Percentiles rank a stretch among this genome's conserved stretches.
Conservation (phyloP, 2,113 vertebrate genomes). For the Erythrolamprus reginae region DNA sequence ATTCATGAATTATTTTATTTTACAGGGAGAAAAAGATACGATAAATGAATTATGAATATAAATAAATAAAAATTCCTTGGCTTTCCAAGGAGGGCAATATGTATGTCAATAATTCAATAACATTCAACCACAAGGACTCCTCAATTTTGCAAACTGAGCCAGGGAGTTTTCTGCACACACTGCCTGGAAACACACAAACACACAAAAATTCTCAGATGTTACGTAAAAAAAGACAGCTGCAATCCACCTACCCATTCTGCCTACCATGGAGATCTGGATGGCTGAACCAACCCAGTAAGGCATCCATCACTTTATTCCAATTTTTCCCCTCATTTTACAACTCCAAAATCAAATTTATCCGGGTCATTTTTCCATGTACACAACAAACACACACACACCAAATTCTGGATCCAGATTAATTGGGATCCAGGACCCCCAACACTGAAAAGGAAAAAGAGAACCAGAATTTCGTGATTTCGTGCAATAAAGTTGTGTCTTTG, state of each 20-base stretch:
- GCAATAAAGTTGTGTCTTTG: not conserved
- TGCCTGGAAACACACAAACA: not conserved
- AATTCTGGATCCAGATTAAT: not conserved
- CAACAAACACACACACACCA: too few species aligned
- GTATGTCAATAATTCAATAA: not conserved
- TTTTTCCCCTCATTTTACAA: not conserved
- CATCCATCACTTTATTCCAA: not conserved
- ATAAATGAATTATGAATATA: not conserved
- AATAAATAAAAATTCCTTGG: not conserved
- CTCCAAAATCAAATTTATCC: not conserved
- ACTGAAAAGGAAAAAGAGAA: not conserved
- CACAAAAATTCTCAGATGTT: not conserved
- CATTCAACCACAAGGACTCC: not conserved
- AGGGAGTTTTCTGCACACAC: not conserved
- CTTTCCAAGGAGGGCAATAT: too few species aligned
- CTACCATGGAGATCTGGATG: not conserved
- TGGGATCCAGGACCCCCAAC: not conserved
- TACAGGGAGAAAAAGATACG: not conserved
- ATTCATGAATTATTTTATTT: not conserved
- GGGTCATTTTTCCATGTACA: not conserved
- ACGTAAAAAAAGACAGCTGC: not conserved
- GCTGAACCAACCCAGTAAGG: not conserved
- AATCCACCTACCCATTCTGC: not conserved
- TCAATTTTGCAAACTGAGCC: not conserved
- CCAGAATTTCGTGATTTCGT: not conserved